Conservation (phyloP, 2,888 invertebrate genomes). For the Dilophus febrilis region DNA sequence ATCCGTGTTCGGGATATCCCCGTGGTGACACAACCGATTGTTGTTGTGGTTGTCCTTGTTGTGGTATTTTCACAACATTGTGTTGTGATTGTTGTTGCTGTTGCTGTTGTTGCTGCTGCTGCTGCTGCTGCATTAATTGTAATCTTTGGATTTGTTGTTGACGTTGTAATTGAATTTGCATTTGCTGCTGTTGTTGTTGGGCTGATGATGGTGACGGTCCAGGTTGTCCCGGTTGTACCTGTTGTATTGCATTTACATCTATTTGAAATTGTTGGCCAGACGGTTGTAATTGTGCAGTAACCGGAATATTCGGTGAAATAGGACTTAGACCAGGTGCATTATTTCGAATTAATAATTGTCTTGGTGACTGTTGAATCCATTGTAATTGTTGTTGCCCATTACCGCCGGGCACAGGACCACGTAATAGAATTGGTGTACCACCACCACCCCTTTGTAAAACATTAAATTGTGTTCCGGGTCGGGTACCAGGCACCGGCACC, state of each 20-base stretch:
- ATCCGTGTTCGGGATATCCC: too few relatives aligned
- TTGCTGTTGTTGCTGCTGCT: constrained; percentile 19
- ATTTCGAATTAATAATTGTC: constrained; percentile 37
- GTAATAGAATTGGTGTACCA: constrained; percentile 42
- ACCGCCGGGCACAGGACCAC: constrained; percentile 49
- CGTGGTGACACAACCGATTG: background rate
- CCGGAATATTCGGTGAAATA: constrained; percentile 15
- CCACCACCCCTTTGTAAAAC: constrained; percentile 29
- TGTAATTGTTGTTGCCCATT: constrained; percentile 46
- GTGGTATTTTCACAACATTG: background rate
- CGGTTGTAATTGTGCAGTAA: constrained; percentile 7
- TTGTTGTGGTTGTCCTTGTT: background rate
- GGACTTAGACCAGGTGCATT: constrained; percentile 26
- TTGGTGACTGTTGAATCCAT: constrained; percentile 47
- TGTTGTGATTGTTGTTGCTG: constrained; percentile 18
- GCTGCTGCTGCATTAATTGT: constrained; percentile 9
- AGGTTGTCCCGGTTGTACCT: constrained; percentile 31
- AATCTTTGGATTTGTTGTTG: background rate
- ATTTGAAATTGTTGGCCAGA: constrained; percentile 10
- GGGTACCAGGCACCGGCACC: constrained; percentile 31
- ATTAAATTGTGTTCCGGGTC: constrained; percentile 25
- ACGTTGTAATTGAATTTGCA: constrained; percentile 12
- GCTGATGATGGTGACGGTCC: constrained; percentile 16
- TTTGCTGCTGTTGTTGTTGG: constrained; percentile 16
- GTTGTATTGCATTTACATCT: constrained; percentile 24